Evolutionary conservation across 2,888 invertebrate genomes (phyloP).

Genomic region (Scaptomyza flava): DNA sequence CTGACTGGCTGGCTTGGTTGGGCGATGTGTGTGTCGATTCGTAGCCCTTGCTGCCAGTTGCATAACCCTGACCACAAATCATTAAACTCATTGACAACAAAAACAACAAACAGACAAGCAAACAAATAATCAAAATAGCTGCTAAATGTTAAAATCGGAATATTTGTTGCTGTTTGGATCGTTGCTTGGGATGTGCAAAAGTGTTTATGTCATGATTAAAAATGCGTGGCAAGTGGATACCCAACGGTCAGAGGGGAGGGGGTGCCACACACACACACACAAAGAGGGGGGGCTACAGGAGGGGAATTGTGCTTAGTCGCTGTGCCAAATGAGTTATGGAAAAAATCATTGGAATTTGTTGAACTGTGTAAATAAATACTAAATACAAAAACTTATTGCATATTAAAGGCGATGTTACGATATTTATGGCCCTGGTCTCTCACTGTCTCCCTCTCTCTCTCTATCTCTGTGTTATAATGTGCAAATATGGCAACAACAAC

Average conservation of each 20-base stretch:
- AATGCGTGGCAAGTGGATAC: slow-evolving; percentile 42
- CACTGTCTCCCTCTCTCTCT: not conserved
- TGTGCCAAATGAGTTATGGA: slow-evolving; percentile 51
- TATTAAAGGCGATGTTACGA: slow-evolving; percentile 43
- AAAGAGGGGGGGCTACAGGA: not conserved
- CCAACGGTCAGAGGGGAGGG: not conserved
- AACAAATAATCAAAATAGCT: slow-evolving; percentile 24
- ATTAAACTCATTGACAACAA: slow-evolving; percentile 43
- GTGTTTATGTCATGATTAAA: slow-evolving; percentile 64
- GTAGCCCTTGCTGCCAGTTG: slow-evolving; percentile 34
- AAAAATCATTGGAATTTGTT: slow-evolving; percentile 55
- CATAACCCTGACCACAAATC: slow-evolving; percentile 45
- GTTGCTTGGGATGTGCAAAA: slow-evolving; percentile 49
- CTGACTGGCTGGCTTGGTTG: not conserved
- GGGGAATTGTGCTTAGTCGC: slow-evolving; percentile 9
- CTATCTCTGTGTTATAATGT: not conserved
- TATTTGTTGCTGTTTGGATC: not conserved
- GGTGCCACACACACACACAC: not conserved
- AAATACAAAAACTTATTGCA: slow-evolving; percentile 52
- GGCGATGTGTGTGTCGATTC: slow-evolving; percentile 13
- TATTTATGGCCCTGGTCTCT: slow-evolving; percentile 46
- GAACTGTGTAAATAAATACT: slow-evolving; percentile 51
- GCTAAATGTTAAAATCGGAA: slow-evolving; percentile 9
- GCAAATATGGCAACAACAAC: slow-evolving; percentile 6
- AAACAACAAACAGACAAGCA: slow-evolving; percentile 11